Conservation (phyloP, 2,113 vertebrate genomes). For the Vulpes ferrilata region DNA sequence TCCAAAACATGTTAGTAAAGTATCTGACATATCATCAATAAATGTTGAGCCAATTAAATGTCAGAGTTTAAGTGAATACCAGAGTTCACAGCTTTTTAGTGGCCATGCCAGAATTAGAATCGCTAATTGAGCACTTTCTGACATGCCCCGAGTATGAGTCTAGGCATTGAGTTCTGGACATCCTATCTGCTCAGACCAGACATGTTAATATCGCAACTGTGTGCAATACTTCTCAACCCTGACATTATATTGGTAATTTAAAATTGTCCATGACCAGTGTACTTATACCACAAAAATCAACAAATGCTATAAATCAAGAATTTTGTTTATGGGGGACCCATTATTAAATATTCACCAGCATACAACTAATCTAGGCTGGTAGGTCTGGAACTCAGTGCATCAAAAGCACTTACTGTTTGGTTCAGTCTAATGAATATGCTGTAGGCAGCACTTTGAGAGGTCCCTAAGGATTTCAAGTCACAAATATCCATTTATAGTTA, state of each 20-base stretch:
- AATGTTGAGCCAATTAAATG: not conserved
- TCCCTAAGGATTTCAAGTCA: not conserved
- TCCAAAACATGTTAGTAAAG: not conserved
- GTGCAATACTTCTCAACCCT: not conserved
- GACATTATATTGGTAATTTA: not conserved
- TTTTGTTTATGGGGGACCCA: not conserved
- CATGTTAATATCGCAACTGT: not conserved
- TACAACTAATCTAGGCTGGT: not conserved
- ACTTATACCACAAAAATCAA: not conserved
- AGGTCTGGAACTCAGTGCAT: not conserved
- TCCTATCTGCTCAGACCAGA: not conserved
- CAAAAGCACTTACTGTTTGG: not conserved
- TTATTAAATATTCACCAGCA: not conserved
- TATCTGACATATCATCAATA: not conserved
- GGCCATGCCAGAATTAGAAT: not conserved
- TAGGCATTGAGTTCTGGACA: not conserved
- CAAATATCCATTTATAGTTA: constrained; percentile 15
- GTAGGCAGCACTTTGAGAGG: not conserved
- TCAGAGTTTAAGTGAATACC: not conserved
- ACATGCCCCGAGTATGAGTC: not conserved
- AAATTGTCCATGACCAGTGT: not conserved
- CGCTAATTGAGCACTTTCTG: not conserved
- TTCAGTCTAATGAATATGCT: not conserved
- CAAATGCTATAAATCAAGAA: not conserved
- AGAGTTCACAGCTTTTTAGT: not conserved